Evolutionary conservation across 2,888 invertebrate genomes (phyloP), one percentile per base, ranked within the genome.

Genomic region (Leptinotarsa peninsularis): DNA sequence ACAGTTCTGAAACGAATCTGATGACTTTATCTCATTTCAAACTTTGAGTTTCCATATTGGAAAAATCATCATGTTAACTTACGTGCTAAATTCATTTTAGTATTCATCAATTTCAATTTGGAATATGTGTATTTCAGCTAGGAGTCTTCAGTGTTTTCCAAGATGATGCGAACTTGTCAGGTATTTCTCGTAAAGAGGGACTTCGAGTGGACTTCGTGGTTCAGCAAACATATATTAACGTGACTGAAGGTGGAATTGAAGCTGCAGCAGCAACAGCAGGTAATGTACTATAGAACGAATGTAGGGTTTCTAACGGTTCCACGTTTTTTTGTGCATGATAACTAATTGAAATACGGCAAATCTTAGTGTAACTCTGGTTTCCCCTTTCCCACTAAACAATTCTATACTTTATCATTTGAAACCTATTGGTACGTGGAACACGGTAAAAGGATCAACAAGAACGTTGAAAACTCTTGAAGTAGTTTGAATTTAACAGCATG

Each of bases 161-260:
- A 4, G 52, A 50, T n/a, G 58, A 74, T 10, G 82, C 83, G 4
- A 84, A 86, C 74, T 80, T 85, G 14, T 80, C 80, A 60, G 85
- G 84, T 68, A 81, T 87, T 18, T 78, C 79, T 7, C 76, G 74
- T 13, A 67, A 79, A 14, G 50, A 77, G 21, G 81, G 81, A 49
- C 76, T 86, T 33, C 77, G 68, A 43, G 83, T 87, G 21, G 82
- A 82, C 56, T 79, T 83, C 43, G 84, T 87, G 13, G 60, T 86
- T 14, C 87, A 87, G 75, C 86, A 87, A 78, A 83, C 85, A 4
- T 86, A 84, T 73, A 85, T 87, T 49, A 85, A 87, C 66, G 84
- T 87, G 0, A 85, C 84, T 17, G 86, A 87, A 82, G 79, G 78
- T 56, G 87, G 86, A 14, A 86, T 86, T 21, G 85, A 86, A 80